These are phyloP conservation scores for Ophion obscuratus DNA, from an alignment of 2,888 invertebrate species.

Conservation along the genomic window DNA sequence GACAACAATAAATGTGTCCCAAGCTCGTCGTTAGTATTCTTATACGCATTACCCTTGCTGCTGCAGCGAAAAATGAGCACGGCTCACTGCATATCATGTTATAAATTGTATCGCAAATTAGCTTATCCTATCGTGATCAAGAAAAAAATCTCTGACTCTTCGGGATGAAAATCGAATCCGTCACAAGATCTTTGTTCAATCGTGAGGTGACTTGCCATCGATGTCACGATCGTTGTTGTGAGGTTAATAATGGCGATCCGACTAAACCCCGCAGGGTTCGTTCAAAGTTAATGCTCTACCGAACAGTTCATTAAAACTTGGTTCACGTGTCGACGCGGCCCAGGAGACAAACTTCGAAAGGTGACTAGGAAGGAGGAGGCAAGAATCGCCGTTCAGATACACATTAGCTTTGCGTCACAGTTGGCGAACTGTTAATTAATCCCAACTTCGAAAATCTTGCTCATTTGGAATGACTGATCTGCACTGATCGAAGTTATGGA, in stretches of 20 bases:
- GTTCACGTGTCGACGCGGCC: conserved; percentile 44
- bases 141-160: background rate
- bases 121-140: background rate
- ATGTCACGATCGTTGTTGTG: conserved; percentile 13
- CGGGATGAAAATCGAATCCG: background rate
- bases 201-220: conserved; percentile 17
- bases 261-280: conserved; percentile 43
- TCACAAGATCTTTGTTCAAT: conserved; percentile 29
- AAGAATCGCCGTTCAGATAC: conserved; percentile 64
- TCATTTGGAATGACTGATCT: conserved; percentile 1
- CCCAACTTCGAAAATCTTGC: conserved; percentile 4
- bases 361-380: conserved; percentile 39
- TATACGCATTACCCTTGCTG: too few species aligned
- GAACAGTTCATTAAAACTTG: conserved; percentile 69
- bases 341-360: conserved; percentile 59
- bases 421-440: conserved; percentile 70
- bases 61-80: background rate
- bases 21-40: too few species aligned
- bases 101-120: background rate
- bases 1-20: too few species aligned
- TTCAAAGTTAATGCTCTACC: conserved; percentile 65
- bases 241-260: conserved; percentile 2
- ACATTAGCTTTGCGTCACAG: conserved; percentile 61
- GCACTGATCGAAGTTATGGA: conserved; percentile 9
- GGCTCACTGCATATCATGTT: background rate